Percentiles rank a stretch among this genome's conserved stretches.
Evolutionary conservation across 2,888 invertebrate genomes (phyloP).

Genomic region (Cataglyphis altisquamis): DNA sequence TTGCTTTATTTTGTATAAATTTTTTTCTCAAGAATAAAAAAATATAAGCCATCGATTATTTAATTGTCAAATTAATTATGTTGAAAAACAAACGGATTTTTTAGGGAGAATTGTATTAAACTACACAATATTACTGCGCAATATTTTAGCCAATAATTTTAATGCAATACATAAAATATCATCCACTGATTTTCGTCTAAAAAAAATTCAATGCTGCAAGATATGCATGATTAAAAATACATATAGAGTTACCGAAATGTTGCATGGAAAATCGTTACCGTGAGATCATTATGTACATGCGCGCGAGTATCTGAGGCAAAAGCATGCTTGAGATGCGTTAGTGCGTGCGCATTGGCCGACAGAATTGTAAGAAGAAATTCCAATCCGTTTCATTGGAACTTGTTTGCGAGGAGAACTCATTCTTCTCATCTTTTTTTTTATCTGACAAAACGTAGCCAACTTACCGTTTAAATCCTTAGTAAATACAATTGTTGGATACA

Average conservation of each 20-base stretch:
- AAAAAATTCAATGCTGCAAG: neutral
- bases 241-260: constrained; percentile 31
- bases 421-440: neutral
- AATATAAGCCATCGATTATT: neutral
- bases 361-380: constrained; percentile 12
- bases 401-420: neutral
- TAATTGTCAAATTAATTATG: too few species aligned
- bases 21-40: neutral
- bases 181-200: neutral
- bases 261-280: constrained; percentile 65
- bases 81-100: too few species aligned
- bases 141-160: too few species aligned
- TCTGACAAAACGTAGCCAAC: neutral
- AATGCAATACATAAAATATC: neutral
- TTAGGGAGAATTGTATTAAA: too few species aligned
- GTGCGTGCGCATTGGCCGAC: neutral
- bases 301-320: constrained; percentile 48
- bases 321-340: constrained; percentile 52
- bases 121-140: too few species aligned
- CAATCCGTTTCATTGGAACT: neutral
- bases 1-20: neutral
- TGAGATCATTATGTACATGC: constrained; percentile 47
- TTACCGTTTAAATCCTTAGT: neutral
- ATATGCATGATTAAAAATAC: neutral
- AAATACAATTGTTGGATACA: neutral